phyloP scores from a whole-genome alignment of 2,888 invertebrate species.

The Clitarchus hookeri region DNA sequence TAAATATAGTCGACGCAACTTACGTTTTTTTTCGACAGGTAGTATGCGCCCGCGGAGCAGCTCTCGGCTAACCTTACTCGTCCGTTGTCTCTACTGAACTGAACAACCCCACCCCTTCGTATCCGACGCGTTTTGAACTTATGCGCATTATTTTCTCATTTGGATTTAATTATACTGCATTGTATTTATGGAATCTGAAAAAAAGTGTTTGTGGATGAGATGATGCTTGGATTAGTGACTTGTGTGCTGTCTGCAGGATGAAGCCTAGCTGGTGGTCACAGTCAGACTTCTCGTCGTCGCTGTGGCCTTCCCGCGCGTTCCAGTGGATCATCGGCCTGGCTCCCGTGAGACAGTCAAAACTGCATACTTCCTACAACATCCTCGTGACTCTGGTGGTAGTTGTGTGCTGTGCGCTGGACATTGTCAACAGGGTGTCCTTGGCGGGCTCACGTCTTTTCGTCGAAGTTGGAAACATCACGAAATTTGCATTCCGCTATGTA shows the following conservation, averaged over 20 bases:
- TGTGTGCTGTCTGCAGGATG: not conserved
- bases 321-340: not conserved
- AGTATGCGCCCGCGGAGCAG: no score
- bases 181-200: no score
- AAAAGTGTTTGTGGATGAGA: no score
- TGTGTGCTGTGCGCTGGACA: not conserved
- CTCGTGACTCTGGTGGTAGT: not conserved
- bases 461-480: not conserved
- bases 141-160: no score
- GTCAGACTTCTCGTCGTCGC: not conserved
- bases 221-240: no score
- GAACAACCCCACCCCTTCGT: no score
- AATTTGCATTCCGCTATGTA: not conserved
- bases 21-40: no score
- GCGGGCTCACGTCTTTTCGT: not conserved
- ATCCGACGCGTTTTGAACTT: no score
- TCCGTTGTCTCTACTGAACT: no score
- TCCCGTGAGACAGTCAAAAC: not conserved
- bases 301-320: not conserved
- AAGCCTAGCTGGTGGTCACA: not conserved
- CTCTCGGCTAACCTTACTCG: no score
- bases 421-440: not conserved
- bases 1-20: no score
- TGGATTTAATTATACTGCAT: no score
- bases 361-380: not conserved